These are phyloP conservation scores for Biston betularia DNA, from an alignment of 2,888 invertebrate species.

Conservation along the genomic window DNA sequence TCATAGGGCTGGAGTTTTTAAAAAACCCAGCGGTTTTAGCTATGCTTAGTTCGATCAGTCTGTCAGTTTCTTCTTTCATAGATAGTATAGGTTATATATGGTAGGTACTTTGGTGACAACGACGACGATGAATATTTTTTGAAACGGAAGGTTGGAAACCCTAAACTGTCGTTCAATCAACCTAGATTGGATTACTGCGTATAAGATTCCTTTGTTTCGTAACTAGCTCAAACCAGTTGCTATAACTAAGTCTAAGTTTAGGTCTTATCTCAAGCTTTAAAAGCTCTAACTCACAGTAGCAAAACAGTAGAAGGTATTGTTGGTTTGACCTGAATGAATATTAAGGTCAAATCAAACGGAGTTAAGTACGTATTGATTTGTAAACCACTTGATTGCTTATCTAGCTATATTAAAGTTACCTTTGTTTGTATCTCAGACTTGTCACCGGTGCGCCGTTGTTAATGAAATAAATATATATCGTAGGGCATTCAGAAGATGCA, in stretches of 20 bases:
- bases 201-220: constrained; percentile 64
- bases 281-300: constrained; percentile 33
- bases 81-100: no score
- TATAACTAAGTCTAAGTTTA: constrained; percentile 40
- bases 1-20: no score
- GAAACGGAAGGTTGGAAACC: neutral
- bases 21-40: no score
- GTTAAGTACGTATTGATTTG: neutral
- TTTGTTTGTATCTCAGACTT: neutral
- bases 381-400: neutral
- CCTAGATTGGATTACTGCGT: constrained; percentile 54
- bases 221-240: constrained; percentile 44
- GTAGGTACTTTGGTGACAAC: no score
- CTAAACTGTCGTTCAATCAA: constrained; percentile 67
- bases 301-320: constrained; percentile 13
- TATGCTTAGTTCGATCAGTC: no score
- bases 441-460: no score
- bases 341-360: constrained; percentile 8
- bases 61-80: no score
- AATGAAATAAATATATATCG: no score
- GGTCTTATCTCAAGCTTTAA: constrained; percentile 45
- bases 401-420: neutral
- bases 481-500: no score
- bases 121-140: neutral
- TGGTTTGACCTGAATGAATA: constrained; percentile 9